These are phyloP conservation scores for Amphipoea oculea DNA, from an alignment of 2,888 invertebrate genomes.

Conservation along the genomic window DNA sequence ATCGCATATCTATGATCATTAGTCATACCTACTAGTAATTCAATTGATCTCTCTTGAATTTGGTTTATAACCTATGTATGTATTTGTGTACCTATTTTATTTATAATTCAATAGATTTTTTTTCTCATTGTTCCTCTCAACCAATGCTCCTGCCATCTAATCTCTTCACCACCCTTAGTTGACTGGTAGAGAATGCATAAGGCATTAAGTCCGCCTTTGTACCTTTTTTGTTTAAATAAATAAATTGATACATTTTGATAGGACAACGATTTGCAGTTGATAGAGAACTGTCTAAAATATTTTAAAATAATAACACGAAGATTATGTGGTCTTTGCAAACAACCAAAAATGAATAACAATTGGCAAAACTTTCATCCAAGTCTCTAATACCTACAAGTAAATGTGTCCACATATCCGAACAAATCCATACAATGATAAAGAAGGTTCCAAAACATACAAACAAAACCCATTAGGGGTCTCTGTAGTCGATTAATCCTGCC, in stretches of 20 bases:
- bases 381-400: not conserved
- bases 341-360: not conserved
- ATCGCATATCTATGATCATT: no score
- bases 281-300: not conserved
- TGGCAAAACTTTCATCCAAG: not conserved
- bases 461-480: conserved; percentile 41
- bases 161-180: not conserved
- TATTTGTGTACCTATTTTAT: not conserved
- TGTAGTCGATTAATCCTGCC: conserved; percentile 49
- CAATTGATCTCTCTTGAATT: not conserved
- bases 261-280: not conserved
- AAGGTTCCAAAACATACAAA: conserved; percentile 35
- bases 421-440: conserved; percentile 5
- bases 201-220: not conserved
- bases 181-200: not conserved
- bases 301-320: not conserved
- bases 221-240: not conserved
- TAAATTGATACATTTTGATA: not conserved
- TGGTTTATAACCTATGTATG: not conserved
- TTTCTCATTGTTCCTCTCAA: not conserved
- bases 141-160: not conserved
- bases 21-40: not conserved
- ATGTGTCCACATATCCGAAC: not conserved
- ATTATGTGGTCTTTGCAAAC: not conserved
- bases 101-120: not conserved